phyloP scores from a whole-genome alignment of 2,797 vertebrate species.

The Rachycentron canadum region DNA sequence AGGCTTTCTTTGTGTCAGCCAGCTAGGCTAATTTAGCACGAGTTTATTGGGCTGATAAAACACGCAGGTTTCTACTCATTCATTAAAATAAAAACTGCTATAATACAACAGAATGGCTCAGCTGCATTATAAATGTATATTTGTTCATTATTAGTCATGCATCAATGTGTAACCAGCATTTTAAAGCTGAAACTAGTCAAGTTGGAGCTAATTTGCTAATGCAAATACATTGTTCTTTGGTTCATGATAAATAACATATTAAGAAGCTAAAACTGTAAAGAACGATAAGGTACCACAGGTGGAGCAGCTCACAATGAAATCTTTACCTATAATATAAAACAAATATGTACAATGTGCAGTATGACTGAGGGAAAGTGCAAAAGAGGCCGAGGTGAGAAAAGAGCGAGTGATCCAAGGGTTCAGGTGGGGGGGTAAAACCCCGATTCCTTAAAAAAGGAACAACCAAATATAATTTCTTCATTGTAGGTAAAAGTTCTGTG shows the following conservation, averaged over 20 bases:
- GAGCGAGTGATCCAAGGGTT: no score
- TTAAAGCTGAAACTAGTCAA: not conserved
- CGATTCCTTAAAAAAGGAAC: no score
- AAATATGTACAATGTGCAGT: no score
- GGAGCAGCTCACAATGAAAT: no score
- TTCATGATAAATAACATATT: no score
- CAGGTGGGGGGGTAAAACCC: no score
- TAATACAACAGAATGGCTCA: not conserved
- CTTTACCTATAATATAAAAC: no score
- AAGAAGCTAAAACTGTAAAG: no score
- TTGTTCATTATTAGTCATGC: not conserved
- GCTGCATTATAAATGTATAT: not conserved
- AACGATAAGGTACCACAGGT: no score
- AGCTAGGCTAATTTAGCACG: not conserved
- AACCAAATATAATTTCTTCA: no score
- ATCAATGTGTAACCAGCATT: not conserved
- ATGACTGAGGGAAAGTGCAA: no score
- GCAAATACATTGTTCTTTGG: not conserved
- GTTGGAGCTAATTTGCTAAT: not conserved
- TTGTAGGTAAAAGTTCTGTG: not conserved
- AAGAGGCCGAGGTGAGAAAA: no score
- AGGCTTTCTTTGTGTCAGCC: not conserved
- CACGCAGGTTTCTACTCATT: not conserved
- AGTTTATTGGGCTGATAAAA: not conserved
- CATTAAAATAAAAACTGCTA: not conserved